These are phyloP conservation scores for Nyctibius grandis DNA, from an alignment of 2,797 vertebrate species.

Conservation along the genomic window DNA sequence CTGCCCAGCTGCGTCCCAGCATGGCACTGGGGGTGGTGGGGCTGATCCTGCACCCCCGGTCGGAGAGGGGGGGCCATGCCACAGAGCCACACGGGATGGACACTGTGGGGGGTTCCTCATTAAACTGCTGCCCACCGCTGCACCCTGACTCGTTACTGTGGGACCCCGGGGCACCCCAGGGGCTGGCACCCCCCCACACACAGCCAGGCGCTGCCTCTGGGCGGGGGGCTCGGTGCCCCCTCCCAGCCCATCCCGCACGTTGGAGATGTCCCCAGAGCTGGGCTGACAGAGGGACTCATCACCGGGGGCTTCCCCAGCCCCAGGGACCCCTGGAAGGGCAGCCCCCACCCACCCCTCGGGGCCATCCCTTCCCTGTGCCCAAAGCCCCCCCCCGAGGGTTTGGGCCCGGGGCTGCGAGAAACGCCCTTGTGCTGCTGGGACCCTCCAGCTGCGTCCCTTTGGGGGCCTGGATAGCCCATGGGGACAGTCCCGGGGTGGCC, in stretches of 20 bases:
- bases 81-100: fast-evolving
- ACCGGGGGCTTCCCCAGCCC: fast-evolving
- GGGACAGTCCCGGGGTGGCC: neutral
- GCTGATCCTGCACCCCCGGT: neutral
- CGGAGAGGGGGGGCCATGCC: fast-evolving
- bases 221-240: neutral
- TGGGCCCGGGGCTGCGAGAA: neutral
- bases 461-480: fast-evolving
- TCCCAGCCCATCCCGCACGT: neutral
- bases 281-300: too few relatives aligned
- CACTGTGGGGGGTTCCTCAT: neutral
- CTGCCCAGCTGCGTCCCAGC: neutral
- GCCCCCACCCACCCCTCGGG: fast-evolving
- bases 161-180: neutral
- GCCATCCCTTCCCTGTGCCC: neutral
- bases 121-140: neutral
- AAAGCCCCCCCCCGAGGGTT: too few relatives aligned
- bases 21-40: neutral
- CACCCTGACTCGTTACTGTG: fast-evolving
- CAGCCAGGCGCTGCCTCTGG: fast-evolving
- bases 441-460: fast-evolving
- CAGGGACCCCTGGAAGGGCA: neutral
- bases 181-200: neutral
- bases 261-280: neutral
- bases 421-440: neutral